A percentile compares a stretch with the other conserved stretches of the same genome.
Evolutionary conservation across 2,113 vertebrate species (phyloP).

Genomic region (Cyrtonyx montezumae): DNA sequence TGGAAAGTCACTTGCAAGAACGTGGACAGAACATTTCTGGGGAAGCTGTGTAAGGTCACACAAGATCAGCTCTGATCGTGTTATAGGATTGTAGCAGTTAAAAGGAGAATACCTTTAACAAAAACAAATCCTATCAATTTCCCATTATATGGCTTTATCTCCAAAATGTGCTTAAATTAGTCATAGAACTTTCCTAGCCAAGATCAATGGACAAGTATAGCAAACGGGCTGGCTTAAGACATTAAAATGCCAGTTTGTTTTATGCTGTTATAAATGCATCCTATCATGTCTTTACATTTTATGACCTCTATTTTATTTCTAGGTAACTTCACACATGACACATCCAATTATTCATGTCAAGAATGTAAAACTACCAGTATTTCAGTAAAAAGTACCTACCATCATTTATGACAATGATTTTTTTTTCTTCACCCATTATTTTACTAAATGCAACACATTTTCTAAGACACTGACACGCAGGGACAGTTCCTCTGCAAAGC

Average conservation of each 20-base stretch:
- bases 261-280: slow-evolving; percentile 76
- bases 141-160: background rate
- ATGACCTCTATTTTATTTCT: slow-evolving; percentile 75
- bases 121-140: background rate
- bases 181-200: slow-evolving; percentile 12
- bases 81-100: background rate
- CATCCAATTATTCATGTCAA: slow-evolving; percentile 75
- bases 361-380: slow-evolving; percentile 69
- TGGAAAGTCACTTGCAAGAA: background rate
- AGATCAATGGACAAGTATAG: slow-evolving; percentile 34
- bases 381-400: slow-evolving; percentile 56
- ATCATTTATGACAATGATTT: slow-evolving; percentile 34
- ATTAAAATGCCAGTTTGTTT: slow-evolving; percentile 77
- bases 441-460: slow-evolving; percentile 50
- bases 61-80: background rate
- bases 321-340: slow-evolving; percentile 74
- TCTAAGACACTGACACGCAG: slow-evolving; percentile 5
- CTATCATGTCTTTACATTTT: slow-evolving; percentile 77
- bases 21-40: background rate
- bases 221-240: slow-evolving; percentile 62
- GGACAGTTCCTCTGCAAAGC: background rate
- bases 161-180: slow-evolving; percentile 9
- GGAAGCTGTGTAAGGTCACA: background rate
- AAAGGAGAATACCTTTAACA: background rate
- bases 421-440: slow-evolving; percentile 36